A percentile compares a stretch with the other conserved stretches of the same genome.
Conservation (phyloP, 2,113 vertebrate genomes). For the Ranitomeya variabilis region DNA sequence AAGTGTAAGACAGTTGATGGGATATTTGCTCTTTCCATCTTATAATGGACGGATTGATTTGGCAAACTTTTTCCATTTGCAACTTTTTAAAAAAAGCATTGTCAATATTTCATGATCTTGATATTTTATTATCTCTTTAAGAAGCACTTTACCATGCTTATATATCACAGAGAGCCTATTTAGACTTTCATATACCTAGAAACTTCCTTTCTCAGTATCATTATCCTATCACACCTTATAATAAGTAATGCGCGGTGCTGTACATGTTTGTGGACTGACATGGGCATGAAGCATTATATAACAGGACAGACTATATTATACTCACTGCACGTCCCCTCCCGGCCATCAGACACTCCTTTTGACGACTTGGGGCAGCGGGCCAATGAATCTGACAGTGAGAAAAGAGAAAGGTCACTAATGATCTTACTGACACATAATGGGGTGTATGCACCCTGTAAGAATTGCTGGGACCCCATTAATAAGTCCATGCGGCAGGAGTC, state of each 20-base stretch:
- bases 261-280: background rate
- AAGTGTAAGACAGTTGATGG: background rate
- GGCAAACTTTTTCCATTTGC: background rate
- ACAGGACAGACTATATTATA: background rate
- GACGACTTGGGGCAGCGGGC: conserved; percentile 78
- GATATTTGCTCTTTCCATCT: background rate
- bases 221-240: background rate
- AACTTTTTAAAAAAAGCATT: background rate
- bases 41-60: background rate
- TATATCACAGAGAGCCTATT: background rate
- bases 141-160: background rate
- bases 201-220: no score
- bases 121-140: background rate
- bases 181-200: background rate
- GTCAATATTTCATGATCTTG: background rate
- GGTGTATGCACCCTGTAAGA: background rate
- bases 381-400: conserved; percentile 76
- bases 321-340: conserved; percentile 80
- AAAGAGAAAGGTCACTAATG: background rate
- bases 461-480: background rate
- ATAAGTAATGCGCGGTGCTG: background rate
- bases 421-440: background rate
- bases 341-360: conserved; percentile 81
- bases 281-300: background rate
- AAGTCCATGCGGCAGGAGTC: background rate